Conservation (phyloP, 2,797 vertebrate genomes). For the Gallirallus australis region DNA sequence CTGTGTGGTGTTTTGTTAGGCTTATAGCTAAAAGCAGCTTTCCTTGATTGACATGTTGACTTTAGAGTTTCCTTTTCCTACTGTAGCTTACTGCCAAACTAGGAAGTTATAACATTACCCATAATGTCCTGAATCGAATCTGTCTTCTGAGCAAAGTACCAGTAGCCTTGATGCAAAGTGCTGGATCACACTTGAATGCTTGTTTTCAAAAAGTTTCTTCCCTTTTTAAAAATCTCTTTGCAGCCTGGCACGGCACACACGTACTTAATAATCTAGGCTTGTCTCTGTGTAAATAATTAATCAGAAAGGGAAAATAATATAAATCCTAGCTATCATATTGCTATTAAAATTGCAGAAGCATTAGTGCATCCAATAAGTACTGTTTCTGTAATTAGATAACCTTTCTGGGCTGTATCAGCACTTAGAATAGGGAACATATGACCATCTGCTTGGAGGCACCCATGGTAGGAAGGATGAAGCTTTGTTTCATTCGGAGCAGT, state of each 20-base stretch:
- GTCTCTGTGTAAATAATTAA: conserved; percentile 86
- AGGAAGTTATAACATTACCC: background rate
- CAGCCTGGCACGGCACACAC: conserved; percentile 45
- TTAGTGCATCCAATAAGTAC: conserved; percentile 76
- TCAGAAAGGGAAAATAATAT: conserved; percentile 87
- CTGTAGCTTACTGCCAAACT: background rate
- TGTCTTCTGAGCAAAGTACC: background rate
- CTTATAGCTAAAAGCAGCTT: background rate
- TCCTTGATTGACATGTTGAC: background rate
- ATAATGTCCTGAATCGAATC: background rate
- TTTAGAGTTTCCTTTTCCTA: background rate
- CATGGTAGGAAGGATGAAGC: background rate
- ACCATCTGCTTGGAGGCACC: conserved; percentile 17
- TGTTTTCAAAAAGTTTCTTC: conserved; percentile 27
- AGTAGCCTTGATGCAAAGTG: background rate
- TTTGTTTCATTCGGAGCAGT: fast-evolving
- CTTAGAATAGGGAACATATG: background rate
- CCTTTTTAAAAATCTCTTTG: conserved; percentile 56
- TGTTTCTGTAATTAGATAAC: conserved; percentile 76
- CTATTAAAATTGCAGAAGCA: conserved; percentile 81
- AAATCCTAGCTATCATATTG: conserved; percentile 79
- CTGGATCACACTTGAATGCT: background rate
- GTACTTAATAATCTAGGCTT: conserved; percentile 77
- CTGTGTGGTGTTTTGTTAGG: background rate
- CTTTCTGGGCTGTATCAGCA: conserved; percentile 46